Percentiles rank a stretch among this genome's conserved stretches.
phyloP scores from a whole-genome alignment of 2,113 vertebrate genomes.

The Ondatra zibethicus region DNA sequence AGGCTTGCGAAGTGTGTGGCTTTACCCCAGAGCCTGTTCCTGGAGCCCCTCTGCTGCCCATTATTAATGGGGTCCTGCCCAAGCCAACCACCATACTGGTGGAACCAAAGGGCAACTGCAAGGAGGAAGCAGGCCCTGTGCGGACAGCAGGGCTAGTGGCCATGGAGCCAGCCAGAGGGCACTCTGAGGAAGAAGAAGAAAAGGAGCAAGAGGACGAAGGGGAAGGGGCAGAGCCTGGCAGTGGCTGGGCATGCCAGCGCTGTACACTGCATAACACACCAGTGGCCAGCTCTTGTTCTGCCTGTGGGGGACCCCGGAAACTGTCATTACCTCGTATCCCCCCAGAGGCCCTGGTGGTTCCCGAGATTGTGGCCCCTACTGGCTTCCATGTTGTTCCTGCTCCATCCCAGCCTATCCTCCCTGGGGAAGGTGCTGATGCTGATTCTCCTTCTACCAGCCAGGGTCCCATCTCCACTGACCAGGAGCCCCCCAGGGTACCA shows the following conservation, averaged over 20 bases:
- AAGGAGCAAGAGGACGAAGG: slow-evolving; percentile 61
- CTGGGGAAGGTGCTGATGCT: slow-evolving; percentile 88
- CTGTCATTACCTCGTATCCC: slow-evolving; percentile 98
- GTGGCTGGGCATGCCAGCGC: slow-evolving; percentile 95
- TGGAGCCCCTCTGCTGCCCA: slow-evolving; percentile 74
- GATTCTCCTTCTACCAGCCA: slow-evolving; percentile 89
- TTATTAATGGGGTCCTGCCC: slow-evolving; percentile 87
- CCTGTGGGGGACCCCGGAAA: slow-evolving; percentile 96
- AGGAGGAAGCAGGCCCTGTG: slow-evolving; percentile 78
- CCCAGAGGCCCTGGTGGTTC: slow-evolving; percentile 96
- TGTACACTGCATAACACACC: slow-evolving; percentile 97
- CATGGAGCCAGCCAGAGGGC: slow-evolving; percentile 73
- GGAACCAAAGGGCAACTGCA: slow-evolving; percentile 87
- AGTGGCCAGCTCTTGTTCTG: slow-evolving; percentile 95
- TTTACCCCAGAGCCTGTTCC: slow-evolving; percentile 82
- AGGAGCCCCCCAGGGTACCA: slow-evolving; percentile 80
- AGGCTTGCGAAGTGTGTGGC: slow-evolving; percentile 94
- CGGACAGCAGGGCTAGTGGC: slow-evolving; percentile 71
- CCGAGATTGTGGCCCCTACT: slow-evolving; percentile 92
- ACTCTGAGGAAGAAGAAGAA: slow-evolving; percentile 83
- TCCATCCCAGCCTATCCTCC: slow-evolving; percentile 77
- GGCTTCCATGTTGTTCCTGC: slow-evolving; percentile 89
- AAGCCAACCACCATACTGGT: slow-evolving; percentile 74
- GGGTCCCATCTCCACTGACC: slow-evolving; percentile 84
- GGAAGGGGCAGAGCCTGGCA: slow-evolving; percentile 72